Evolutionary conservation across 2,888 invertebrate species (phyloP).

Genomic region (Gerris lacustris): DNA sequence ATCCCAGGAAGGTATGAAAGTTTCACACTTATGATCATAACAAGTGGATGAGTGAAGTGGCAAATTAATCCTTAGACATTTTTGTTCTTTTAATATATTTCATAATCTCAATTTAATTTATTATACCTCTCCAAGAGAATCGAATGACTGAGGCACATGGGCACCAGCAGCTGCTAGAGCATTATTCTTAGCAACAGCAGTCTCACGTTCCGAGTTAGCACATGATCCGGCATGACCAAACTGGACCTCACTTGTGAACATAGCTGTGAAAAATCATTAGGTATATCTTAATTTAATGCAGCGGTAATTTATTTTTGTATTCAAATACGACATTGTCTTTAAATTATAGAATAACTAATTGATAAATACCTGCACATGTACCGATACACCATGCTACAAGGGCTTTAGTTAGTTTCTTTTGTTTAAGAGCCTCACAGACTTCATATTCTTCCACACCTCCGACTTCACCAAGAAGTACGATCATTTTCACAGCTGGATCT

Average conservation of each 20-base stretch:
- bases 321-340: too few relatives aligned
- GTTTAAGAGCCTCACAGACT: conserved; percentile 75
- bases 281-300: conserved; percentile 6
- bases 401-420: conserved; percentile 75
- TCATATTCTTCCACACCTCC: conserved; percentile 97
- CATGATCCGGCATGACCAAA: conserved; percentile 99
- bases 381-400: conserved; percentile 99
- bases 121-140: conserved; percentile 61
- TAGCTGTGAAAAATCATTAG: conserved; percentile 40
- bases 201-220: conserved; percentile 86
- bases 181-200: conserved; percentile 83
- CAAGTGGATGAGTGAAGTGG: too few relatives aligned
- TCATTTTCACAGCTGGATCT: conserved; percentile 67
- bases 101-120: background rate
- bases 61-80: too few relatives aligned
- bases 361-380: conserved; percentile 52
- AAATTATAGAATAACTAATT: too few relatives aligned
- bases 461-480: conserved; percentile 94
- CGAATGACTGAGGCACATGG: conserved; percentile 84
- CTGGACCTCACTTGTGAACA: conserved; percentile 83
- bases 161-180: conserved; percentile 73
- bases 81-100: too few relatives aligned
- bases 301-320: background rate
- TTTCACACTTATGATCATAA: too few relatives aligned
- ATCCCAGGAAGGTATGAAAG: too few relatives aligned